phyloP scores from a whole-genome alignment of 2,113 vertebrate species.

The Pantherophis guttatus region DNA sequence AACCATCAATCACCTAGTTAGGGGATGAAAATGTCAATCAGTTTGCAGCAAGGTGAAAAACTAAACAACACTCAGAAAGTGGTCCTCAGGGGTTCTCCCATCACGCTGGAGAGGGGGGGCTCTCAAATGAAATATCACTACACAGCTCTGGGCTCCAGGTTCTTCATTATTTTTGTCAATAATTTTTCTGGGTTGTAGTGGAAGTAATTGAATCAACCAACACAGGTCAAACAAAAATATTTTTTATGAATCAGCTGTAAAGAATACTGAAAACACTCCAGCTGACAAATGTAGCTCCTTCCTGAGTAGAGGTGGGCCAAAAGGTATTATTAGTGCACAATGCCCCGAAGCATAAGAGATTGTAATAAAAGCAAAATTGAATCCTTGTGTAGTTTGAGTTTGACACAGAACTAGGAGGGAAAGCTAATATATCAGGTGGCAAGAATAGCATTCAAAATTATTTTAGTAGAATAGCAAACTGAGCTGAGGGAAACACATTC shows the following conservation, averaged over 20 bases:
- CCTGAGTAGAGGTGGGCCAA: not conserved
- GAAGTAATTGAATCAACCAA: not conserved
- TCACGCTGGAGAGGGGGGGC: not conserved
- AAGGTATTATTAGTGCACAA: not conserved
- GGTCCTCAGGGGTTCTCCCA: not conserved
- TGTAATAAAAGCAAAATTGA: not conserved
- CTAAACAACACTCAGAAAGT: not conserved
- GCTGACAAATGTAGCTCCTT: not conserved
- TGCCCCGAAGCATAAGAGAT: not conserved
- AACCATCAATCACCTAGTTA: not conserved
- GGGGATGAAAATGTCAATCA: not conserved
- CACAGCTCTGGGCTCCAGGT: not conserved
- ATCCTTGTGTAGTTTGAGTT: not conserved
- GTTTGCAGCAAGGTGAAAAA: not conserved
- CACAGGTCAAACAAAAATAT: not conserved
- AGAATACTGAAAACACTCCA: not conserved
- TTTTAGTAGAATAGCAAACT: not conserved
- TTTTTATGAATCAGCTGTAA: not conserved
- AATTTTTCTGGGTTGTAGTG: not conserved
- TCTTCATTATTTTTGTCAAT: not conserved
- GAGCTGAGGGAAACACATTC: not conserved
- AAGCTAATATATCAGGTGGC: not conserved
- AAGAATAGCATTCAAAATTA: not conserved
- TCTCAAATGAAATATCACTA: not conserved
- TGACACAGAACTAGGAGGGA: not conserved